A percentile compares a stretch with the other conserved stretches of the same genome.
These are phyloP conservation scores for Suricata suricatta DNA, from an alignment of 2,113 vertebrate species.

Conservation along the genomic window DNA sequence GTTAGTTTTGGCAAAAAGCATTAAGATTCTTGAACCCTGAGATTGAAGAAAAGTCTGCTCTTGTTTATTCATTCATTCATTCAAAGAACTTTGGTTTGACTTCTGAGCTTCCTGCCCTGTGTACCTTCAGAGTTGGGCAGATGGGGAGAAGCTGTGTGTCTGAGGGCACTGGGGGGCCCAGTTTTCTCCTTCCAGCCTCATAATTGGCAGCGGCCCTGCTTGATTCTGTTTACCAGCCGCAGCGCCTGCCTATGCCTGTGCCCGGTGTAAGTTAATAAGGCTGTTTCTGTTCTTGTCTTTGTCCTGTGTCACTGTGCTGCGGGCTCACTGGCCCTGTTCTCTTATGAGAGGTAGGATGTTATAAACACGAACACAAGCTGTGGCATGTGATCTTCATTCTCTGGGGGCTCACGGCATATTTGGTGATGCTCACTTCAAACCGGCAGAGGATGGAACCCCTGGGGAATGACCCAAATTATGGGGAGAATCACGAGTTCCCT, in stretches of 20 bases:
- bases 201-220: fast-evolving
- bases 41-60: background rate
- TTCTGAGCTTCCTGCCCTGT: background rate
- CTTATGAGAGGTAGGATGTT: too few species aligned
- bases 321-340: background rate
- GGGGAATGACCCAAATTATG: background rate
- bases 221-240: background rate
- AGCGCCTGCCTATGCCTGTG: fast-evolving
- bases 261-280: background rate
- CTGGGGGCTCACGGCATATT: background rate
- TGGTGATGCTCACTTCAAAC: too few species aligned
- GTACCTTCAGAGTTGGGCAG: background rate
- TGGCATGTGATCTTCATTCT: background rate
- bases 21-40: background rate
- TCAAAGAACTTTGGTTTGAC: background rate
- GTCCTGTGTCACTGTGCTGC: background rate
- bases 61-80: too few species aligned
- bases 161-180: fast-evolving
- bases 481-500: background rate
- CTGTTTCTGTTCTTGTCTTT: background rate
- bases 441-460: background rate
- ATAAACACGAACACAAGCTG: fast-evolving
- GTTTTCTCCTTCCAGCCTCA: too few species aligned
- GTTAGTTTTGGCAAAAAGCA: background rate
- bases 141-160: background rate